Conservation (phyloP, 2,113 vertebrate species). For the Nicator chloris region DNA sequence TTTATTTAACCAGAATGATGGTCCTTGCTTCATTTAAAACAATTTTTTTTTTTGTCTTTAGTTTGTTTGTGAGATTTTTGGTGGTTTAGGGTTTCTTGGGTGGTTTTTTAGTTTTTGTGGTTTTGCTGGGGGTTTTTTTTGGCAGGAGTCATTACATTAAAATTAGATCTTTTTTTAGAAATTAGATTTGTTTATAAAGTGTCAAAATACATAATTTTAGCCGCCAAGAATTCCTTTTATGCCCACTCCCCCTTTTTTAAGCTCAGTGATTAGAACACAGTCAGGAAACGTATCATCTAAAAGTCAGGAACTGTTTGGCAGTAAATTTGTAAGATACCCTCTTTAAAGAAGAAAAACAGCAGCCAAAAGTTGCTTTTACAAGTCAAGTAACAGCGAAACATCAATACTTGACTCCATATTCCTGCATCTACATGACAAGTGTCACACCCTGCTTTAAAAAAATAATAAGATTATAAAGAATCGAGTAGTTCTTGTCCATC, state of each 20-base stretch:
- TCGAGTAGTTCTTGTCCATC: slow-evolving; percentile 49
- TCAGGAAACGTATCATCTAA: neutral
- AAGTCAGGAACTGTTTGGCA: neutral
- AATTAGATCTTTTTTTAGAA: neutral
- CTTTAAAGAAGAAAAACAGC: neutral
- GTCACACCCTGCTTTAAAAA: neutral
- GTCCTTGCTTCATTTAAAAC: neutral
- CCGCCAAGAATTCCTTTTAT: neutral
- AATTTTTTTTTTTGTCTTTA: neutral
- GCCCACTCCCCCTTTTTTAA: neutral
- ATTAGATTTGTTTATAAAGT: neutral
- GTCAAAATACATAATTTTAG: neutral
- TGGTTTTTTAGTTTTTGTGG: neutral
- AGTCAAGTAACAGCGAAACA: neutral
- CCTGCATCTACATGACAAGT: neutral
- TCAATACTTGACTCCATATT: neutral
- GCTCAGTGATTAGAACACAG: neutral
- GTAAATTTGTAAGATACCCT: neutral
- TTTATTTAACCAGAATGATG: neutral
- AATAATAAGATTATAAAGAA: neutral
- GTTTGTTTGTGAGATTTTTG: neutral
- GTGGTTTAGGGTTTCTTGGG: neutral
- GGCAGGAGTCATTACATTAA: neutral
- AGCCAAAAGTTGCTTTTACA: neutral
- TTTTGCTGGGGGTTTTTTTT: neutral